Conservation (phyloP, 1,140 invertebrate genomes). For the fruit fly (Drosophila melanogaster) region DNA sequence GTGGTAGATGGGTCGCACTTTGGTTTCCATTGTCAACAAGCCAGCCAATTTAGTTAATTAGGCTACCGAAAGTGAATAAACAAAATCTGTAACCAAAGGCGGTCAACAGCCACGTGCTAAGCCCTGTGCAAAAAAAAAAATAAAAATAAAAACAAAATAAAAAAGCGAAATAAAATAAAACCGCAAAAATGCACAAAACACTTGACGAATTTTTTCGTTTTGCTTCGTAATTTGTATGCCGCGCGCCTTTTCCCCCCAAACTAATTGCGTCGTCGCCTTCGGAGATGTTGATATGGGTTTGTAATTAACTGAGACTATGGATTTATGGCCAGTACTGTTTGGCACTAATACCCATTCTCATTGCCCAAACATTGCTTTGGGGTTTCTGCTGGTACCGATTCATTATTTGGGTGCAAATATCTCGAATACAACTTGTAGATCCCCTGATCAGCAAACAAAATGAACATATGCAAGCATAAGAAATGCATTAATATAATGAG, state of each 20-base stretch:
- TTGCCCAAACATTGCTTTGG: slow-evolving; percentile 9
- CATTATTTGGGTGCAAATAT: neutral
- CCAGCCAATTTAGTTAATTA: slow-evolving; percentile 62
- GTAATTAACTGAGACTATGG: slow-evolving; percentile 55
- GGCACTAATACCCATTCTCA: slow-evolving; percentile 37
- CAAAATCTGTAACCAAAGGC: slow-evolving; percentile 41
- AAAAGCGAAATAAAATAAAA: slow-evolving; percentile 62
- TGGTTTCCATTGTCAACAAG: slow-evolving; percentile 50
- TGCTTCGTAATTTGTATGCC: slow-evolving; percentile 60
- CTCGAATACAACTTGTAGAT: neutral
- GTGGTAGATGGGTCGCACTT: slow-evolving; percentile 16
- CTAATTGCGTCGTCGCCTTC: slow-evolving; percentile 56
- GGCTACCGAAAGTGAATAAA: slow-evolving; percentile 58
- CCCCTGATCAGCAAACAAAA: neutral
- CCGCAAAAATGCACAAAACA: slow-evolving; percentile 53
- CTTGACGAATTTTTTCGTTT: slow-evolving; percentile 59
- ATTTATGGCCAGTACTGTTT: slow-evolving; percentile 54
- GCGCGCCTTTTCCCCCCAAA: slow-evolving; percentile 30
- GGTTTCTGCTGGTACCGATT: neutral
- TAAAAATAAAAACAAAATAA: slow-evolving; percentile 45
- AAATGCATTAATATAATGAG: no score
- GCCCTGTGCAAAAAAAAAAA: slow-evolving; percentile 48
- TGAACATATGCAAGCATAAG: no score
- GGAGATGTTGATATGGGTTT: slow-evolving; percentile 49
- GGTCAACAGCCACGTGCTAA: slow-evolving; percentile 32